Evolutionary conservation across 2,888 invertebrate species (phyloP), one percentile per base, ranked within the genome.

Genomic region (Tenodera sinensis): DNA sequence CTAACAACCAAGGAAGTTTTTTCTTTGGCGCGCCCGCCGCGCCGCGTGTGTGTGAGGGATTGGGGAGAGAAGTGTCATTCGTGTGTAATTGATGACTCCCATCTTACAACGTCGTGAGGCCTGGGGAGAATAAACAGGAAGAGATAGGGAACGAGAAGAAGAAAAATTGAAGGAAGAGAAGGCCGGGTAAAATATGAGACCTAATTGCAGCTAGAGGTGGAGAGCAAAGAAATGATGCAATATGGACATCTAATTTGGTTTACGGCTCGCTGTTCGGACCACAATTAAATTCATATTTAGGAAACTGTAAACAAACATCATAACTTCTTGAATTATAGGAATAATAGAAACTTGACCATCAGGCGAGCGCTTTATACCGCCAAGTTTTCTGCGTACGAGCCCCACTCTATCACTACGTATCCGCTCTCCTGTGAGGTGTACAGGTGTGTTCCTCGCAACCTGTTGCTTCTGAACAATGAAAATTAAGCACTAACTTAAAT

Each of bases 81-180:
- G 84, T 81, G 84, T 88, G 90, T 90, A 90, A 90, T 90, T 88
- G 90, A 90, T 90, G 90, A 88, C 88, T 87, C 83, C 34, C n/a
- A 28, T 87, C 87, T 87, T 83, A n/a, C 71, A 84, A 30, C 84
- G 81, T 85, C 85, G 47, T 71, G 81, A 85, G 30, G 71, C 83
- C 28, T 28, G 42, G 54, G 42, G 82, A 88, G 28, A 54, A 83
- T 82, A 83, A 83, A 87, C 86, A 87, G 86, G 86, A 89, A 87
- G 30, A 85, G 88, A 54, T 42, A 84, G 54, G 42, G 82, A 88
- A 30, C 71, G 82, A 85, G 84, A 83, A 87, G 86, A 83, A 89
- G 86, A 89, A 87, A 87, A 54, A 89, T 86, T 34, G 85, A 88
- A 87, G 54, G 42, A 84, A 25, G 71, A 47, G 86, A 71, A 82